Percentiles rank a stretch among this genome's conserved stretches.
These are phyloP conservation scores for Diploptera punctata DNA, from an alignment of 2,888 invertebrate genomes.

Conservation along the genomic window DNA sequence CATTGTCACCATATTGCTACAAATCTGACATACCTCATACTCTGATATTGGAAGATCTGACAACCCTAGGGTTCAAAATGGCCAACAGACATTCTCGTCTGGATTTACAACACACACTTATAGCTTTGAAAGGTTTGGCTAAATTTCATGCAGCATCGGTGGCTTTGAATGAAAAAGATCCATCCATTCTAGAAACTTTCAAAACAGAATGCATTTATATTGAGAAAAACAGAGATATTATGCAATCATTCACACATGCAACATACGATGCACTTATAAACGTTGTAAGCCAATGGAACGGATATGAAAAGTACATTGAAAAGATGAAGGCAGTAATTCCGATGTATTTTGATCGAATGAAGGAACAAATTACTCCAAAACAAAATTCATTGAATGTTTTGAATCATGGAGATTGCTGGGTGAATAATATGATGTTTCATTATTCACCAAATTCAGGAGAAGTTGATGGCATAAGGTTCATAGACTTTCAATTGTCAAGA, in stretches of 20 bases:
- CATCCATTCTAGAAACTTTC: not conserved
- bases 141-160: slow-evolving; percentile 34
- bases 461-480: slow-evolving; percentile 31
- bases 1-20: not conserved
- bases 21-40: not conserved
- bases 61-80: slow-evolving; percentile 27
- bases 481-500: slow-evolving; percentile 39
- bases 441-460: slow-evolving; percentile 1
- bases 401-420: slow-evolving; percentile 42
- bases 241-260: not conserved
- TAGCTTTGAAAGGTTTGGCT: slow-evolving; percentile 31
- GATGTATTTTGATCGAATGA: not conserved
- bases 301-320: slow-evolving; percentile 14
- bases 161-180: slow-evolving; percentile 23
- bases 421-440: slow-evolving; percentile 42
- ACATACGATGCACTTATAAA: slow-evolving; percentile 5
- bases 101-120: slow-evolving; percentile 32
- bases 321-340: not conserved
- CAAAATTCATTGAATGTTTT: slow-evolving; percentile 15
- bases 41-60: slow-evolving; percentile 36
- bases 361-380: not conserved
- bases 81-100: slow-evolving; percentile 30
- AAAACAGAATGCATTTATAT: not conserved
- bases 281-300: slow-evolving; percentile 23
- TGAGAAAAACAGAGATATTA: slow-evolving; percentile 3